These are phyloP conservation scores for Loxodonta africana DNA, from an alignment of 2,113 vertebrate species.

Conservation along the genomic window DNA sequence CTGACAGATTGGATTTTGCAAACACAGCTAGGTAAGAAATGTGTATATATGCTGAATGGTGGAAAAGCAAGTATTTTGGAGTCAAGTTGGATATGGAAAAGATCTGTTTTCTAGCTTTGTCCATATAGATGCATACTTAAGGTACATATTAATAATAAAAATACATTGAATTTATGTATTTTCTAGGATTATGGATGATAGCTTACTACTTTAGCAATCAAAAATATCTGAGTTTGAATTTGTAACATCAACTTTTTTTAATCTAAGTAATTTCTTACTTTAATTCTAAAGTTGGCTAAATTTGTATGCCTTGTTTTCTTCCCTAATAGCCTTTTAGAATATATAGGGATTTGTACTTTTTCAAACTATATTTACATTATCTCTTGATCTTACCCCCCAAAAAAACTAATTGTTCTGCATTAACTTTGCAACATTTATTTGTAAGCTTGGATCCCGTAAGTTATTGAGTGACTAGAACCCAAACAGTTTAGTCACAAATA, in stretches of 20 bases:
- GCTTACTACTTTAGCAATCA: constrained; percentile 7
- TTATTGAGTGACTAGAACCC: constrained; percentile 3
- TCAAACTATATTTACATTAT: not conserved
- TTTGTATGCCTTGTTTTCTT: constrained; percentile 35
- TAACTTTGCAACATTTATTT: constrained; percentile 12
- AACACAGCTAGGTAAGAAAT: not conserved
- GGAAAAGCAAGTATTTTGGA: not conserved
- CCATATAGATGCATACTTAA: not conserved
- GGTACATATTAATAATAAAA: not conserved
- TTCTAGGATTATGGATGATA: not conserved
- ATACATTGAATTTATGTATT: constrained; percentile 27
- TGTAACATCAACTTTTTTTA: constrained; percentile 20
- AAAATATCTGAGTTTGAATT: constrained; percentile 67
- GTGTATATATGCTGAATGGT: not conserved
- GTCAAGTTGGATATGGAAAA: not conserved
- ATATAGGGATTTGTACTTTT: not conserved
- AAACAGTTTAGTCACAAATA: constrained; percentile 8
- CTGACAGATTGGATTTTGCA: not conserved
- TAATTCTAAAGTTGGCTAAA: constrained; percentile 62
- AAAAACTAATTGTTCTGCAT: not conserved
- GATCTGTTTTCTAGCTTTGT: not conserved
- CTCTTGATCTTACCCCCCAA: not conserved
- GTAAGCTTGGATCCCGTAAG: not conserved
- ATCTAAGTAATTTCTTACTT: not conserved
- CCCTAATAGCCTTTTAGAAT: constrained; percentile 12